Evolutionary conservation across 2,888 invertebrate genomes (phyloP).

Genomic region (Nymphalis c-album): DNA sequence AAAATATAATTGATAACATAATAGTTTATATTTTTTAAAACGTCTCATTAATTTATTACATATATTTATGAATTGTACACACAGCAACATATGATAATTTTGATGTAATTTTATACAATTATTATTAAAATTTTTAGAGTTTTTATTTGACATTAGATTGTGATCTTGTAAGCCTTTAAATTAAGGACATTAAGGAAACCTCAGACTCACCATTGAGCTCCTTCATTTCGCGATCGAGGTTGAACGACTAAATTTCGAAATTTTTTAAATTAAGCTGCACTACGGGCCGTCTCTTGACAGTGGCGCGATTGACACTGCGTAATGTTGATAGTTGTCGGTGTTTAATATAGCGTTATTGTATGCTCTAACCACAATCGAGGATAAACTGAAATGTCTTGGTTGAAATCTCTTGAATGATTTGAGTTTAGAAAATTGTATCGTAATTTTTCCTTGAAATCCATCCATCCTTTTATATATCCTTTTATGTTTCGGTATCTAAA

Average conservation of each 20-base stretch:
- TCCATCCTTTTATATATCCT: not conserved
- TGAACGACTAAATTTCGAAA: conserved; percentile 14
- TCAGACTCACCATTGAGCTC: conserved; percentile 34
- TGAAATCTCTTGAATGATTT: conserved; percentile 16
- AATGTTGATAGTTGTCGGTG: conserved; percentile 35
- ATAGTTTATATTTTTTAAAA: too few species aligned
- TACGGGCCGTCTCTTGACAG: conserved; percentile 38
- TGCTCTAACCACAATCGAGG: conserved; percentile 40
- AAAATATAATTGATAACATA: too few species aligned
- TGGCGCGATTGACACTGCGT: conserved; percentile 43
- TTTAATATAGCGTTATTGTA: conserved; percentile 41
- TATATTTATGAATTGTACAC: too few species aligned
- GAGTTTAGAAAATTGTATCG: not conserved
- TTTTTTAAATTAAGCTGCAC: conserved; percentile 26
- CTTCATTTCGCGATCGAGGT: conserved; percentile 35
- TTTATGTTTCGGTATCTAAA: not conserved
- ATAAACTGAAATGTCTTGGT: conserved; percentile 30
- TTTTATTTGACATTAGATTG: not conserved
- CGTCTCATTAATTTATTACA: too few species aligned
- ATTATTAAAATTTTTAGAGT: too few species aligned
- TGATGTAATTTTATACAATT: too few species aligned
- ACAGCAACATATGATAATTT: too few species aligned
- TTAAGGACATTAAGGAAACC: conserved; percentile 16
- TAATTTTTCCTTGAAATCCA: not conserved
- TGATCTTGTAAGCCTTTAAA: conserved; percentile 4